Evolutionary conservation across 2,113 vertebrate species (phyloP).

Genomic region (Pandion haliaetus): DNA sequence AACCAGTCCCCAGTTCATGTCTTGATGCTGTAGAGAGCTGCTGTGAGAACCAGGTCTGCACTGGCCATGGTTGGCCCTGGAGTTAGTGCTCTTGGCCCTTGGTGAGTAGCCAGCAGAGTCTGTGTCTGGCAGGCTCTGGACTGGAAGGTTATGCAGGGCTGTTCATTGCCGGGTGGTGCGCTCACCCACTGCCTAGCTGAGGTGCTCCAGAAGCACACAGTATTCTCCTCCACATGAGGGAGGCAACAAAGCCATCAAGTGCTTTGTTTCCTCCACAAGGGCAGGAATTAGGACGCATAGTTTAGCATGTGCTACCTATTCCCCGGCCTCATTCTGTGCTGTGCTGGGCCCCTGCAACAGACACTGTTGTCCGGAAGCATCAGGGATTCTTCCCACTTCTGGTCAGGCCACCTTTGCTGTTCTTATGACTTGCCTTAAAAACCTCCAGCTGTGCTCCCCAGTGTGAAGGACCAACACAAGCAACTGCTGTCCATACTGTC

Average conservation of each 20-base stretch:
- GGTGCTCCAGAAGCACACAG: not conserved
- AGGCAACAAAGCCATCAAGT: not conserved
- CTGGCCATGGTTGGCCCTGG: rapidly evolving
- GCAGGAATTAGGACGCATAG: not conserved
- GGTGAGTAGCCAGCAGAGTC: not conserved
- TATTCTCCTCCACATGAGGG: not conserved
- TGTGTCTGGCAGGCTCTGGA: not conserved
- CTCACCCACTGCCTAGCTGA: no score
- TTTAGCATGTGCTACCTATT: not conserved
- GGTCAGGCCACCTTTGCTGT: not conserved
- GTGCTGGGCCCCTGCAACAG: not conserved
- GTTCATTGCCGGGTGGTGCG: not conserved
- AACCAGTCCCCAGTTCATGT: not conserved
- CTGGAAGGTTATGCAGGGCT: not conserved
- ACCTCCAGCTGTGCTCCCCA: not conserved
- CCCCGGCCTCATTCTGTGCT: not conserved
- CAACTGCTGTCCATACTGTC: not conserved
- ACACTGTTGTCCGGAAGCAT: not conserved
- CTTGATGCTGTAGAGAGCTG: not conserved
- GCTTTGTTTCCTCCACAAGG: not conserved
- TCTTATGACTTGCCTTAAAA: not conserved
- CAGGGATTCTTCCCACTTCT: not conserved
- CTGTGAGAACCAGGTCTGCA: not conserved
- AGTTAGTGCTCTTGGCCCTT: not conserved
- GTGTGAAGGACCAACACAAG: not conserved